Percentiles rank a stretch among this genome's conserved stretches.
phyloP scores from a whole-genome alignment of 2,888 invertebrate species.

The Neoaliturus tenellus region DNA sequence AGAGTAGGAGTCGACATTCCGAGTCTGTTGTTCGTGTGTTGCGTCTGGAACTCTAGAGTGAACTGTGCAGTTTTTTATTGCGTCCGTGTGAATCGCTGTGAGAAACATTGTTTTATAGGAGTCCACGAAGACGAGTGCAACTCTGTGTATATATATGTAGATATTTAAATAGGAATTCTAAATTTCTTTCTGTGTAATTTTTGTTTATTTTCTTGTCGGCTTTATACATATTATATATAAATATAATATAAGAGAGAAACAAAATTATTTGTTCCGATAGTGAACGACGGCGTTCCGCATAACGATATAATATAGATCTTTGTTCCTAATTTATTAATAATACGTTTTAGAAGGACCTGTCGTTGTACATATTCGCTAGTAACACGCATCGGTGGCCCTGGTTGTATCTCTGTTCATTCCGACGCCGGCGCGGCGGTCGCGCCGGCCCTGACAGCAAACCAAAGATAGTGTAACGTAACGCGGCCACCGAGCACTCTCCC shows the following conservation, averaged over 20 bases:
- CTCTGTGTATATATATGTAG: conserved; percentile 54
- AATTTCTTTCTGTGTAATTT: conserved; percentile 54
- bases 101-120: conserved; percentile 49
- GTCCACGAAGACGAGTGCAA: conserved; percentile 40
- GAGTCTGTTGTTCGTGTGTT: conserved; percentile 55
- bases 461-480: conserved; percentile 40
- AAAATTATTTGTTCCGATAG: conserved; percentile 52
- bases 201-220: conserved; percentile 47
- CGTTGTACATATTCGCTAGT: conserved; percentile 52
- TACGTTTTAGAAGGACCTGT: conserved; percentile 54
- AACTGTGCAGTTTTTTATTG: conserved; percentile 49
- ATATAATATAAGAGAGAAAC: conserved; percentile 25
- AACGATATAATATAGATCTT: conserved; percentile 58
- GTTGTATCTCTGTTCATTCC: conserved; percentile 41
- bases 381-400: conserved; percentile 23
- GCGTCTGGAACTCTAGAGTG: conserved; percentile 49
- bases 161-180: conserved; percentile 55
- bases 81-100: conserved; percentile 54
- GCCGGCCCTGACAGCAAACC: conserved; percentile 31
- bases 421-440: neutral
- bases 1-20: conserved; percentile 54
- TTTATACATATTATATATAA: conserved; percentile 36
- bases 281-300: conserved; percentile 36
- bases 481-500: conserved; percentile 23
- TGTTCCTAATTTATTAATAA: conserved; percentile 65